phyloP scores from a whole-genome alignment of 1,140 invertebrate genomes.

The Macrotrachela quadricornifera region DNA sequence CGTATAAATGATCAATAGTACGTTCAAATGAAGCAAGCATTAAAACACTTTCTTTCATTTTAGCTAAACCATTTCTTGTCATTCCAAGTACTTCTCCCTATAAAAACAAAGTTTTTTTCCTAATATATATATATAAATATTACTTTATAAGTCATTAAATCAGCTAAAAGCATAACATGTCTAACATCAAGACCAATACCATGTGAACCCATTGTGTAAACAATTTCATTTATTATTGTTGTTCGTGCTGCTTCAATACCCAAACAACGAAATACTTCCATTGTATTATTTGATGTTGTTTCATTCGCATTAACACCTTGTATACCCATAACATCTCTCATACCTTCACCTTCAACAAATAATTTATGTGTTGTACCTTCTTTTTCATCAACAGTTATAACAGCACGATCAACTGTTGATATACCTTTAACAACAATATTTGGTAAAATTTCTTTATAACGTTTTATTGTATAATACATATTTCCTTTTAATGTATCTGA shows the following conservation, averaged over 20 bases:
- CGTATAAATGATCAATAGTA: conserved; percentile 91
- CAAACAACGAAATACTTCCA: conserved; percentile 49
- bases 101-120: conserved; percentile 22
- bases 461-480: neutral
- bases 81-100: conserved; percentile 89
- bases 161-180: conserved; percentile 87
- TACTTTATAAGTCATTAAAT: conserved; percentile 67
- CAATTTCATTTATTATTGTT: conserved; percentile 89
- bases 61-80: conserved; percentile 75
- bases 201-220: conserved; percentile 84
- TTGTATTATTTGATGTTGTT: conserved; percentile 78
- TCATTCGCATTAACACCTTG: conserved; percentile 49
- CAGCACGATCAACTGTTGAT: conserved; percentile 62
- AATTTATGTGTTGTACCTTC: conserved; percentile 45
- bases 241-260: conserved; percentile 82
- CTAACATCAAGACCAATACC: conserved; percentile 88
- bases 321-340: conserved; percentile 77
- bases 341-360: conserved; percentile 83
- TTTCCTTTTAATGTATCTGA: neutral
- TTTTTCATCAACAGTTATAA: conserved; percentile 69
- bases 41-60: conserved; percentile 95
- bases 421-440: conserved; percentile 37
- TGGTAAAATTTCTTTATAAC: neutral
- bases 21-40: conserved; percentile 99
- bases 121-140: neutral